Conservation (phyloP, 1,140 invertebrate genomes). For the Atta colombica region DNA sequence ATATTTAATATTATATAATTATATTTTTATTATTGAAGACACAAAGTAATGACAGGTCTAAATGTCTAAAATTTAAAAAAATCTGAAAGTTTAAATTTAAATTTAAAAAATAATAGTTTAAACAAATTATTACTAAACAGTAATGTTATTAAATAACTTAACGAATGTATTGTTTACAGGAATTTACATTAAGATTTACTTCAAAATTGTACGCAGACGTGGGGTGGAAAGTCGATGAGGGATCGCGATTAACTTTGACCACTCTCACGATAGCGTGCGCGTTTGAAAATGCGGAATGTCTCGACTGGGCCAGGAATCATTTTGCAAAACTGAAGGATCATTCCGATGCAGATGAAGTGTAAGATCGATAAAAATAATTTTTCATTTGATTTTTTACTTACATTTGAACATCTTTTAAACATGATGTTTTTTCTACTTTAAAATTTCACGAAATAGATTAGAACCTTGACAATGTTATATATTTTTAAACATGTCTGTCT, state of each 20-base stretch:
- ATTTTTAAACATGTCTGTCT: no score
- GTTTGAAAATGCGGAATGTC: constrained; percentile 77
- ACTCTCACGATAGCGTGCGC: constrained; percentile 81
- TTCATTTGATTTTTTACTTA: not conserved
- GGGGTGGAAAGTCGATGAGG: constrained; percentile 75
- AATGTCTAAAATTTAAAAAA: not conserved
- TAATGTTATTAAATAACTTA: not conserved
- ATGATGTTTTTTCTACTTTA: no score
- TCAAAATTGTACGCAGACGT: constrained; percentile 77
- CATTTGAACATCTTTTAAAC: not conserved
- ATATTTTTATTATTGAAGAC: not conserved
- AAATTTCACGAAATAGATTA: no score
- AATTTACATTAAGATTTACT: constrained; percentile 80
- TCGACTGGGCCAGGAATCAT: constrained; percentile 73
- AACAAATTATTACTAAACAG: not conserved
- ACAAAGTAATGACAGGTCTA: not conserved
- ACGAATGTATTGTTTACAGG: constrained; percentile 65
- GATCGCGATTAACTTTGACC: constrained; percentile 85
- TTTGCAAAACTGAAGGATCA: constrained; percentile 42
- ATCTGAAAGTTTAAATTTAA: constrained; percentile 1
- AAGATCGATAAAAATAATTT: constrained; percentile 15
- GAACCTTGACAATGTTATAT: no score
- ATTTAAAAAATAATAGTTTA: not conserved
- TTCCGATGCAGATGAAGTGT: constrained; percentile 45
- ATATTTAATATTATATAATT: constrained; percentile 1